Evolutionary conservation across 2,888 invertebrate species (phyloP), one percentile per base, ranked within the genome.

Genomic region (Scrobipalpa atriplicella): DNA sequence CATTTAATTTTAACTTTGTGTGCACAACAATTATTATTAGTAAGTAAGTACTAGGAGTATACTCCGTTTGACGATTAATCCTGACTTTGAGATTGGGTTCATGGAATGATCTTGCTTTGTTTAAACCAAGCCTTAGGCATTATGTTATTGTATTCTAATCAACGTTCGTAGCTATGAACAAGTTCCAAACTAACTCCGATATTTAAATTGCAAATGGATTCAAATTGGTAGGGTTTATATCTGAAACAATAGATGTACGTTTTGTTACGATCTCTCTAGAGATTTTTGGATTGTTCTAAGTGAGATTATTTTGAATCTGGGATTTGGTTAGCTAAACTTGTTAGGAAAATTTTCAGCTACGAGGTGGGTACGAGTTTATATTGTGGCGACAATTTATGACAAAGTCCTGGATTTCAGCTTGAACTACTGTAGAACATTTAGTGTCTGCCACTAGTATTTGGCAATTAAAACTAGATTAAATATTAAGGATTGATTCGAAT

Each of bases 141-240:
- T 47, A 47, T 47, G 8, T 47, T 47, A 47, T 47, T 47, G 3
- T 47, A 47, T 47, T 47, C 47, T 16, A n/a, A 47, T 47, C 47
- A 47, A 47, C 47, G 47, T 47, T n/a, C 7, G 47, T 47, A 47
- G 29, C 29, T 16, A 47, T 16, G 6, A n/a, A n/a, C 16, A 16
- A 47, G 47, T 47, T 47, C 16, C n/a, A 16, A 47, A 47, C 47
- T 47, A n/a, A 47, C 47, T 47, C 47, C n/a, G 47, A 47, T 47
- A 47, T 47, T 8, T 16, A 16, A 47, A n/a, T 47, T 47, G 47
- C 47, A n/a, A 47, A 47, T 47, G 8, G n/a, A 47, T 47, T 47
- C 47, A n/a, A 29, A 47, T 47, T 47, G n/a, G 47, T 16, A 16
- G 47, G 47, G 16, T 47, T 47, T 16, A 7, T 47, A 16, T 47